These are phyloP conservation scores for Octonoba sinensis DNA, from an alignment of 2,888 invertebrate genomes.

Conservation along the genomic window DNA sequence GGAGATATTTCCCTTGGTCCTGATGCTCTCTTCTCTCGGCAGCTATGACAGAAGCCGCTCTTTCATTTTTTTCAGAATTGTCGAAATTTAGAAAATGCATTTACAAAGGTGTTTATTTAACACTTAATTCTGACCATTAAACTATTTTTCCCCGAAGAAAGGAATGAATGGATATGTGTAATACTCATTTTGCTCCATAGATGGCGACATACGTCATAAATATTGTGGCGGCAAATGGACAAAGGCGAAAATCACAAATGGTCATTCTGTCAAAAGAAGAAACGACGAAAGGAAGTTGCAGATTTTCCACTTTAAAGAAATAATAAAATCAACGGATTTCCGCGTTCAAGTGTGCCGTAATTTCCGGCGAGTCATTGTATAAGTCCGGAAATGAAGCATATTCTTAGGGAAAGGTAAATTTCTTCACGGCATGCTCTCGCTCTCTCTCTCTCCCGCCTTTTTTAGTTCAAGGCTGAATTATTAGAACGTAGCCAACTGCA, in stretches of 20 bases:
- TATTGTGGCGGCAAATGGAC: conserved; percentile 17
- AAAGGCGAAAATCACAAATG: background rate
- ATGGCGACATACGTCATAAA: conserved; percentile 21
- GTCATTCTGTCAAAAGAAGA: background rate
- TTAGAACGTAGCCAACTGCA: conserved; percentile 42
- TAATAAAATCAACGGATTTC: conserved; percentile 52
- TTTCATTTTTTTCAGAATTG: too few species aligned
- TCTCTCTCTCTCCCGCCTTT: background rate
- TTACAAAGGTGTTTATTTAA: too few species aligned
- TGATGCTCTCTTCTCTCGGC: too few species aligned
- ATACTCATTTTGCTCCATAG: background rate
- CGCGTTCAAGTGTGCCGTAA: conserved; percentile 52
- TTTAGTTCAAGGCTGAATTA: conserved; percentile 57
- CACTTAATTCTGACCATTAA: too few species aligned
- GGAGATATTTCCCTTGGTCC: too few species aligned
- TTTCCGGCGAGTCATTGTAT: conserved; percentile 51
- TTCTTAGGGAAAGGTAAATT: conserved; percentile 44
- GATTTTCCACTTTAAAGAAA: conserved; percentile 44
- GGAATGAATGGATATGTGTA: background rate
- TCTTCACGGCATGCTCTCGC: conserved; percentile 29
- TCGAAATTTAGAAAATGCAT: too few species aligned
- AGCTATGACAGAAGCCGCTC: too few species aligned
- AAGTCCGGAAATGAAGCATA: conserved; percentile 54
- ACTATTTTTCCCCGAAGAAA: too few species aligned
- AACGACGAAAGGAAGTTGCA: conserved; percentile 15